Evolutionary conservation across 2,888 invertebrate species (phyloP), one percentile per base, ranked within the genome.

Genomic region (Homarus gammarus): DNA sequence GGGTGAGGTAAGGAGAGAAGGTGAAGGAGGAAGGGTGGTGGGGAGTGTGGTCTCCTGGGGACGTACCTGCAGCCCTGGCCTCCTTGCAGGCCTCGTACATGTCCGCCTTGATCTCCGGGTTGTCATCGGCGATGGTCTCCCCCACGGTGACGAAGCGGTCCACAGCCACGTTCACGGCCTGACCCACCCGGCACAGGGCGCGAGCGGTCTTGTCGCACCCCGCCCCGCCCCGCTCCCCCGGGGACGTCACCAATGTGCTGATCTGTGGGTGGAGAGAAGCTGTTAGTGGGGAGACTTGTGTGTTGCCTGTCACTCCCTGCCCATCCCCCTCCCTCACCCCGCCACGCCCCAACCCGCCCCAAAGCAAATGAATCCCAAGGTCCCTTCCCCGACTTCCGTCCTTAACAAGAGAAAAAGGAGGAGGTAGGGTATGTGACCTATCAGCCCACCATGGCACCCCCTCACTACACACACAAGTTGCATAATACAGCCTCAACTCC

Each of bases 71-170:
- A 93, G 97, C 96, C 93, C 99, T 95, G 27, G 99, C 99, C 94
- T 99, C 99, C 94, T 97, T 98, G 95, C 99, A 99, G 40, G 99
- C 99, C 93, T 99, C 98, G 94, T 97, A 98, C 99, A 99, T 99
- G 94, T 99, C 99, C 93, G 97, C 96, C 93, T 98, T 96, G 93
- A 99, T 98, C 94, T 99, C 99, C 49, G 97, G 97, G 95, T 99
- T 99, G 95, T 99, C 99, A 94, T 99, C 99, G 78, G 99, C 99
- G 94, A 99, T 99, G 93, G 98, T 97, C 95, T 99, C 99, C 72
- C 99, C 99, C 92, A 99, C 99, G 72, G 98, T 97, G 93, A 99
- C 99, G 95, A 99, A 99, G 93, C 99, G 95, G 94, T 99, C 99
- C 90, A 99, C 98, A 84, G 99, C 99, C 93, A 98, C 96, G 94